phyloP scores from a whole-genome alignment of 2,113 vertebrate species.

The Paedocypris sp. region DNA sequence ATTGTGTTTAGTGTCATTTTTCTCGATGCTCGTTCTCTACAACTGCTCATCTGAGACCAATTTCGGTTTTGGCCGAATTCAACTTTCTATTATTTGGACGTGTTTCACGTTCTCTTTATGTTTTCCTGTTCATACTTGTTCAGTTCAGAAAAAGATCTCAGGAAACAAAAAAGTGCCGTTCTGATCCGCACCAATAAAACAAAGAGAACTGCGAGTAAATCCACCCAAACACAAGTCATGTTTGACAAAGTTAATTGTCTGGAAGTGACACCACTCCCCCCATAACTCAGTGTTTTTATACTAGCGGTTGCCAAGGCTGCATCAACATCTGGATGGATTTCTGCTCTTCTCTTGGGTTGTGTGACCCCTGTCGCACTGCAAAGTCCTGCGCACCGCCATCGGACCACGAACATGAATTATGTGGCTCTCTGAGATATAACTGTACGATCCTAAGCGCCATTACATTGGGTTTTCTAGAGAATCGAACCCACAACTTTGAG shows the following conservation, averaged over 20 bases:
- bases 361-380: neutral
- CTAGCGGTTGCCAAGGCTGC: conserved; percentile 19
- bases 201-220: conserved; percentile 32
- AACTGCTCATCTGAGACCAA: conserved; percentile 51
- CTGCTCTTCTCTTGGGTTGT: neutral
- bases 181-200: neutral
- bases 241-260: conserved; percentile 1
- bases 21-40: conserved; percentile 47
- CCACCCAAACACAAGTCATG: neutral
- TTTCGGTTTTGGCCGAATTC: conserved; percentile 52
- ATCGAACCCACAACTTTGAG: too few species aligned
- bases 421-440: too few species aligned
- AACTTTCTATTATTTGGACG: conserved; percentile 37
- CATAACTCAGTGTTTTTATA: conserved; percentile 23
- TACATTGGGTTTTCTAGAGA: too few species aligned
- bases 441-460: too few species aligned
- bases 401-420: too few species aligned
- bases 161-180: too few species aligned
- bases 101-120: conserved; percentile 39
- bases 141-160: too few species aligned
- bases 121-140: neutral
- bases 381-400: too few species aligned
- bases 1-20: conserved; percentile 41
- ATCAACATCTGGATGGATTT: conserved; percentile 2
- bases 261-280: conserved; percentile 10